Evolutionary conservation across 2,888 invertebrate genomes (phyloP), one percentile per base, ranked within the genome.

Genomic region (Coecobrya sp.): DNA sequence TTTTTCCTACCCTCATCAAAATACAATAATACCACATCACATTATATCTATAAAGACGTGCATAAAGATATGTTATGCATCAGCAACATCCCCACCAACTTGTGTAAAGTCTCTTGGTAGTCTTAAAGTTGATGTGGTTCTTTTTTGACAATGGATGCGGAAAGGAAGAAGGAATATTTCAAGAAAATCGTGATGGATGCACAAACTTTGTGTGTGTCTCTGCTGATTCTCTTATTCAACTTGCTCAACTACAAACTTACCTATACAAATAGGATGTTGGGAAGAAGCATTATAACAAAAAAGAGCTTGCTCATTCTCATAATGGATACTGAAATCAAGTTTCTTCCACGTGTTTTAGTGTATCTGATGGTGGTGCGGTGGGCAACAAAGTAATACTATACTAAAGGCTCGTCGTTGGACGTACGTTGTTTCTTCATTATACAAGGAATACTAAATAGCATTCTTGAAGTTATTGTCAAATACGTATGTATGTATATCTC

Each of bases 271-370:
- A 19, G 10, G 52, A 27, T 30, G 84, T n/a, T 55, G 59, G 65
- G 8, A 65, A 11, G 16, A 65, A 65, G 25, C 11, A 25, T 11
- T 22, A n/a, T n/a, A 70, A 30, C 22, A 62, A 79, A 88, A 88
- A 88, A 88, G 3, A 87, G 87, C 87, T 76, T 55, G 79, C 65
- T 88, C 88, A 88, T 88, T 65, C 79, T 88, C 62, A n/a, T 88
- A 88, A 88, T 88, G 49, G 49, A 49, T 49, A 11, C 49, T 49
- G 7, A 59, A 59, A 59, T 59, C 19, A 59, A 59, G 22, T 19
- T 22, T 59, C 19, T 59, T n/a, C 16, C 52, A 59, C 13, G 7
- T n/a, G 59, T 5, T 4, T 59, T 19, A 13, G n/a, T 55, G 55
- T 55, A 7, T 16, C 11, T n/a, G 49, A 1, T 49, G 19, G 62